These are phyloP conservation scores for Aplodontia rufa DNA, from an alignment of 2,113 vertebrate genomes.

Conservation along the genomic window DNA sequence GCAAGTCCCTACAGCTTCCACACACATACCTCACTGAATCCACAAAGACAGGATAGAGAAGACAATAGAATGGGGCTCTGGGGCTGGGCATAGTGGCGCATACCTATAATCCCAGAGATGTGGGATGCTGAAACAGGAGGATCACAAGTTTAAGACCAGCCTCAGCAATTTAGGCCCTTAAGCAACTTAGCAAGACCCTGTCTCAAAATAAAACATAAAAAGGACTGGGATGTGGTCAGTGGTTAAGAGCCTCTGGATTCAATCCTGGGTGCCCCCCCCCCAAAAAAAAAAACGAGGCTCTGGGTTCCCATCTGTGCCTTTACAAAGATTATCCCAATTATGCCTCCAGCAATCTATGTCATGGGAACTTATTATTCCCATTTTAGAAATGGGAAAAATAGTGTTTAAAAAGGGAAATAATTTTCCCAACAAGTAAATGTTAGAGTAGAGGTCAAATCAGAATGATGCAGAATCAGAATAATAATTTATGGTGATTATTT, in stretches of 20 bases:
- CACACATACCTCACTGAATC: background rate
- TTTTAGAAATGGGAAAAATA: background rate
- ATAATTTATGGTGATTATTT: background rate
- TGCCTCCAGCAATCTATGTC: background rate
- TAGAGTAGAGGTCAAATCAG: background rate
- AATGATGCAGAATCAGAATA: constrained; percentile 16
- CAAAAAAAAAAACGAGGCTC: too few relatives aligned
- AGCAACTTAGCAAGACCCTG: too few relatives aligned
- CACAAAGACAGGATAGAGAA: background rate
- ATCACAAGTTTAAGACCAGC: too few relatives aligned
- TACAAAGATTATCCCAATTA: constrained; percentile 42
- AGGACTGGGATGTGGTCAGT: too few relatives aligned
- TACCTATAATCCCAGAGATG: too few relatives aligned
- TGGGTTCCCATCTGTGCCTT: background rate
- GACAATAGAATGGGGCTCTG: background rate
- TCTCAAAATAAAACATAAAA: too few relatives aligned
- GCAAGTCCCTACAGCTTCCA: background rate
- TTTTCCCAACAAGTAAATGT: background rate
- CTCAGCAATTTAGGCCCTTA: too few relatives aligned
- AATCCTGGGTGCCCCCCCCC: too few relatives aligned
- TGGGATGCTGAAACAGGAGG: too few relatives aligned
- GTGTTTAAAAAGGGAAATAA: constrained; percentile 1
- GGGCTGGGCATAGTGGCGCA: too few relatives aligned
- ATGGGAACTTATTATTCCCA: constrained; percentile 19
- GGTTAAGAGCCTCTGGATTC: too few relatives aligned